Evolutionary conservation across 2,113 vertebrate genomes (phyloP).

Genomic region (Danio rerio): DNA sequence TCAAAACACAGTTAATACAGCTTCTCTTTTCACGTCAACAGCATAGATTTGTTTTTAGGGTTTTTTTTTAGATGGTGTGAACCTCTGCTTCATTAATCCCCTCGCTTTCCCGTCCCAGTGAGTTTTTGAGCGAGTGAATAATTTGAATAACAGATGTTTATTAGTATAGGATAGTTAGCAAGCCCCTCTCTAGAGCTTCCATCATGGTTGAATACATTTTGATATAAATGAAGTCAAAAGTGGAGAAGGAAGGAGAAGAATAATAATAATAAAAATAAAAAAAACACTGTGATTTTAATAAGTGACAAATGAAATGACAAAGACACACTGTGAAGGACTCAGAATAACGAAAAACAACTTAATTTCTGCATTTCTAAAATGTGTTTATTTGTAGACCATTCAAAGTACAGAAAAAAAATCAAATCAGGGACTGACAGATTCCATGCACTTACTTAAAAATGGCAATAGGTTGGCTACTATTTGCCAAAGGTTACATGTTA

Average conservation of each 20-base stretch:
- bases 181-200: constrained; percentile 44
- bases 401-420: no score
- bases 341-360: no score
- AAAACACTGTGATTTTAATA: neutral
- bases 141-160: constrained; percentile 70
- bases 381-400: no score
- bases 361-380: no score
- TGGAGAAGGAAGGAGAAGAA: neutral
- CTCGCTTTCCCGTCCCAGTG: constrained; percentile 31
- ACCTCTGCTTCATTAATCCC: constrained; percentile 17
- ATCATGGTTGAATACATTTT: constrained; percentile 46
- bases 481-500: no score
- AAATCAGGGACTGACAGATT: no score
- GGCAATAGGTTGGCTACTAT: no score
- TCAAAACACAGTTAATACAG: constrained; percentile 57
- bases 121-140: constrained; percentile 56
- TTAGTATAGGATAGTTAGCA: constrained; percentile 47
- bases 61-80: constrained; percentile 54
- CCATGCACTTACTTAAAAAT: no score
- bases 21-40: constrained; percentile 57
- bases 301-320: neutral
- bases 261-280: neutral
- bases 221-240: constrained; percentile 49
- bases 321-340: neutral
- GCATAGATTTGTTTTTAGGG: constrained; percentile 56